Percentiles rank a stretch among this genome's conserved stretches.
Evolutionary conservation across 2,888 invertebrate genomes (phyloP).

Genomic region (Nymphalis urticae): DNA sequence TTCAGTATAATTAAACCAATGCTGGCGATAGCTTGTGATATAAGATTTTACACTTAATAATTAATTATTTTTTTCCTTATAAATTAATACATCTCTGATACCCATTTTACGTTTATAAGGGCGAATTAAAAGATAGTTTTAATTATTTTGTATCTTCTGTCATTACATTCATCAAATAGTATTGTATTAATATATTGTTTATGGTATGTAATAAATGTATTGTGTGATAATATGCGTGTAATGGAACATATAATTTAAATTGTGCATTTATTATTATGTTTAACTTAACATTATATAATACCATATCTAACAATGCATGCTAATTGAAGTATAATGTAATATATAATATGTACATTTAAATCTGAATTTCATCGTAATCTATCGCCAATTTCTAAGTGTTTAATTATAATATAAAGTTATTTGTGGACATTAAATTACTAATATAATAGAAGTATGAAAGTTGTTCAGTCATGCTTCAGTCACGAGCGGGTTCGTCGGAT

Average conservation of each 20-base stretch:
- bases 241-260: background rate
- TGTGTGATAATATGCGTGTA: background rate
- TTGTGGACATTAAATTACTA: no score
- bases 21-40: slow-evolving; percentile 8
- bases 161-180: background rate
- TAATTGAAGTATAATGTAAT: no score
- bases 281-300: no score
- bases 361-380: no score
- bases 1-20: slow-evolving; percentile 6
- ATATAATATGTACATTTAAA: no score
- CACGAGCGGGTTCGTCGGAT: no score
- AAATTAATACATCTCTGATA: background rate
- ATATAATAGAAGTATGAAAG: no score
- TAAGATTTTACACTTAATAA: background rate
- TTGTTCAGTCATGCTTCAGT: no score
- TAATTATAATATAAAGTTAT: no score
- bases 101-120: background rate
- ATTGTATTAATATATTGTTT: background rate
- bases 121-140: background rate
- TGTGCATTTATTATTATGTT: background rate
- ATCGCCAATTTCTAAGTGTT: no score
- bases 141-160: background rate
- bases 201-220: background rate
- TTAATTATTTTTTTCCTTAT: background rate
- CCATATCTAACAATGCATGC: no score